Percentiles rank a stretch among this genome's conserved stretches.
Conservation (phyloP, 2,797 vertebrate genomes). For the Lagodon rhomboides region DNA sequence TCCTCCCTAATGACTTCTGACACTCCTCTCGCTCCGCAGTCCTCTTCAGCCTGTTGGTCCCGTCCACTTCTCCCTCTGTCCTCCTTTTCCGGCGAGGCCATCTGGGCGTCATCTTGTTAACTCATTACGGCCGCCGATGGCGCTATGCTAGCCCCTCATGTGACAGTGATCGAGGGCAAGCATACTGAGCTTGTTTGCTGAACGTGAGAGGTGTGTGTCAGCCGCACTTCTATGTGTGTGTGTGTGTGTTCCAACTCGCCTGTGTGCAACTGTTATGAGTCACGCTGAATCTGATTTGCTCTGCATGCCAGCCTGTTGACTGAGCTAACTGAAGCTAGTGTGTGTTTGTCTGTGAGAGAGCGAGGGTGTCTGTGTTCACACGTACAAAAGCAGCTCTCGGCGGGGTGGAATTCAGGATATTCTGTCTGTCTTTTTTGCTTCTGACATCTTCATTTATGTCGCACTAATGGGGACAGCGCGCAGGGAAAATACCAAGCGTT, state of each 20-base stretch:
- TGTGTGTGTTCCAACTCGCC: conserved; percentile 56
- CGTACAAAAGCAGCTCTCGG: conserved; percentile 78
- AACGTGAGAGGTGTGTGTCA: conserved; percentile 66
- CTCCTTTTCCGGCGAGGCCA: conserved; percentile 74
- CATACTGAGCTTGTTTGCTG: conserved; percentile 68
- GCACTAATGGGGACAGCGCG: conserved; percentile 64
- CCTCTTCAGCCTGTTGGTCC: conserved; percentile 66
- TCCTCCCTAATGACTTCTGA: conserved; percentile 82
- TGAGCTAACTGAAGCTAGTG: conserved; percentile 74
- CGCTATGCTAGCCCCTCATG: conserved; percentile 73
- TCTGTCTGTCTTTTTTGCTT: conserved; percentile 63
- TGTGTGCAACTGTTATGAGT: conserved; percentile 80
- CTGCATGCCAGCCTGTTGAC: conserved; percentile 83
- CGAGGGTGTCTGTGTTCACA: conserved; percentile 78
- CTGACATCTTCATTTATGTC: conserved; percentile 79
- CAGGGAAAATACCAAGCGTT: conserved; percentile 61
- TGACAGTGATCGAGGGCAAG: conserved; percentile 78
- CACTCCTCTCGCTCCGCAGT: conserved; percentile 73
- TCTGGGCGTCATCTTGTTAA: conserved; percentile 83
- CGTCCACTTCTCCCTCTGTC: conserved; percentile 70
- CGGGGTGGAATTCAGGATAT: conserved; percentile 77
- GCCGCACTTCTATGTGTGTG: conserved; percentile 22
- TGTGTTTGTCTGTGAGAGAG: conserved; percentile 62
- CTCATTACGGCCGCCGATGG: conserved; percentile 68
- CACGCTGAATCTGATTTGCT: conserved; percentile 80